Percentiles rank a stretch among this genome's conserved stretches.
Evolutionary conservation across 2,888 invertebrate species (phyloP).

Genomic region (Elmis aenea): DNA sequence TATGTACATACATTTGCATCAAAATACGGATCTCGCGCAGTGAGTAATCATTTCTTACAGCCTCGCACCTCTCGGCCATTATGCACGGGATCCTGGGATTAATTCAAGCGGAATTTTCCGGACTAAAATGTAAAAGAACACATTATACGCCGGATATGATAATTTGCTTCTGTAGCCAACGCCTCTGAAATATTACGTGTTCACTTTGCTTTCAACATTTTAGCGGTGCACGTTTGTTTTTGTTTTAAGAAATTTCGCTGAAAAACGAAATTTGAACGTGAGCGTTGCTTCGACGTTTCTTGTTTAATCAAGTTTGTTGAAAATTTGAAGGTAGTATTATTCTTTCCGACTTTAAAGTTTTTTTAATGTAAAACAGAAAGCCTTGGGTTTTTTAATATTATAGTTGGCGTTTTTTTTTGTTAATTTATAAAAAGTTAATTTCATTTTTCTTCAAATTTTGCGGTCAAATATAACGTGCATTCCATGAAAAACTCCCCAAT

Average conservation of each 20-base stretch:
- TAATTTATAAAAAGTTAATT: no score
- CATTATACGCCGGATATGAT: constrained; percentile 36
- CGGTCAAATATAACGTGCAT: no score
- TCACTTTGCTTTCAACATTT: constrained; percentile 22
- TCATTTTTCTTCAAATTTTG: no score
- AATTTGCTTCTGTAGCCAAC: constrained; percentile 32
- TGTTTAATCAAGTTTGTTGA: no score
- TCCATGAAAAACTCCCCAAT: no score
- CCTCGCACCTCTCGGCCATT: constrained; percentile 30
- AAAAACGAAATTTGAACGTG: no score
- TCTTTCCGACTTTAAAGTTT: no score
- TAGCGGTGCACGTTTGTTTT: constrained; percentile 20
- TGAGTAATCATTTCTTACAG: constrained; percentile 28
- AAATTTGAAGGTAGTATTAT: no score
- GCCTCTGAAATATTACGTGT: constrained; percentile 23
- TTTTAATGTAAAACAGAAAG: no score
- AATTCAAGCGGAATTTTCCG: constrained; percentile 31
- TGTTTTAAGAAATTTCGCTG: constrained; percentile 13
- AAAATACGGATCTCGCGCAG: constrained; percentile 18
- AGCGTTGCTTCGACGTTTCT: no score
- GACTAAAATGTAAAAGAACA: constrained; percentile 33
- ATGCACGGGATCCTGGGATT: constrained; percentile 32
- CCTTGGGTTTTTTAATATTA: no score
- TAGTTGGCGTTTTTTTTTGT: no score
- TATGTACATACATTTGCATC: constrained; percentile 19